Conservation (phyloP, 2,888 invertebrate species). For the Eueremaeus valkanovi region DNA sequence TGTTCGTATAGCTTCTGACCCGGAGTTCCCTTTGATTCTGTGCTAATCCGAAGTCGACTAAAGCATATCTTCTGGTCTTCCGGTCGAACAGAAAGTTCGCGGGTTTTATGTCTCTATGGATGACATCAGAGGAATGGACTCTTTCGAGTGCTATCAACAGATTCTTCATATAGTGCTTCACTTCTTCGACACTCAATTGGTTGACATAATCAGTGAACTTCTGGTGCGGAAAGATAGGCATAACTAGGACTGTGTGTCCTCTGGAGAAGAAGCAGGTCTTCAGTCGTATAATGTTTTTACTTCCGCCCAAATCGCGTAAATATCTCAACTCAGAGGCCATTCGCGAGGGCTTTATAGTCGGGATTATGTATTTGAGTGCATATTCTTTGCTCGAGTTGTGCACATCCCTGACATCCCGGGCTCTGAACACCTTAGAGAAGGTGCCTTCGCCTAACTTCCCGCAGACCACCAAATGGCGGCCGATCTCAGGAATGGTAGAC, state of each 20-base stretch:
- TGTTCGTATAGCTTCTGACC: background rate
- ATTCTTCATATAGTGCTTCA: constrained; percentile 73
- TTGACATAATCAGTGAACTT: constrained; percentile 71
- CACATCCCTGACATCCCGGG: constrained; percentile 64
- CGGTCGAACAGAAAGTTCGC: constrained; percentile 84
- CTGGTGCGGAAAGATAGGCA: constrained; percentile 81
- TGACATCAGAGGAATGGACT: constrained; percentile 77
- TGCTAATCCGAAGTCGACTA: constrained; percentile 86
- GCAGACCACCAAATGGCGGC: constrained; percentile 43
- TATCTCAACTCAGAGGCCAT: constrained; percentile 69
- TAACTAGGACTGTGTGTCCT: constrained; percentile 77
- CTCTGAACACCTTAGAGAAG: constrained; percentile 79
- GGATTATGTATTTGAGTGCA: constrained; percentile 81
- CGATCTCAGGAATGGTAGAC: constrained; percentile 44
- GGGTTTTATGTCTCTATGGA: constrained; percentile 86
- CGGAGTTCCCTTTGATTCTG: constrained; percentile 56
- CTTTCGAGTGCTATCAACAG: constrained; percentile 69
- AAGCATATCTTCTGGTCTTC: constrained; percentile 56
- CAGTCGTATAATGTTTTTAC: constrained; percentile 73
- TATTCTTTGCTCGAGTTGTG: constrained; percentile 56
- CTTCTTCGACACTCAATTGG: constrained; percentile 57
- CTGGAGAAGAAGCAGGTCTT: constrained; percentile 69
- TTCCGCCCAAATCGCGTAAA: constrained; percentile 61
- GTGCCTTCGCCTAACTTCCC: constrained; percentile 55
- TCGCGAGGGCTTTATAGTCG: constrained; percentile 75